Evolutionary conservation across 2,797 vertebrate species (phyloP), one percentile per base, ranked within the genome.

Genomic region (Clarias platycephalus): DNA sequence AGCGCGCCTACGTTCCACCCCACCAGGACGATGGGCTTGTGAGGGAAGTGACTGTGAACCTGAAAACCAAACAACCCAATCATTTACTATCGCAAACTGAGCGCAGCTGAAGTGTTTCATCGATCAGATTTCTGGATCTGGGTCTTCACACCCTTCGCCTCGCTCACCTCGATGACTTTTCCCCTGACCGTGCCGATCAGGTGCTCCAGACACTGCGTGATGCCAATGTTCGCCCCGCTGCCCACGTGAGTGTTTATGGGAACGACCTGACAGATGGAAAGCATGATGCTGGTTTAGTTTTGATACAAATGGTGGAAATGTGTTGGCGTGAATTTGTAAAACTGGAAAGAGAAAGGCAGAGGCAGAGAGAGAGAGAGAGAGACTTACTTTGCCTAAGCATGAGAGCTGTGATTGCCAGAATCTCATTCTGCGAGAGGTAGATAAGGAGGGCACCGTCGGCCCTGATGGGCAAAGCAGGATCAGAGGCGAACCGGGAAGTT

Each of bases 381-480:
- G 44, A 90, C 90, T 8, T 83, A 97, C 98, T 97, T 99, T 99
- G 86, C 98, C 98, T 80, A 99, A 92, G 89, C 98, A 99, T 87
- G 97, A 97, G 28, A 99, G 96, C 92, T 99, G 98, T 0, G 98
- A 98, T 89, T 99, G 97, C 98, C 98, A 99, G 93, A 99, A 99
- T 58, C 97, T 96, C 91, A 98, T 97, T 83, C 98, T 94, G 0
- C 98, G 95, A 1, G 97, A 98, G 13, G 97, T 95, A 74, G 96
- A 95, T 84, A 98, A 95, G 86, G 95, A 89, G 0, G 97, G 95
- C 88, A 94, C 97, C 68, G 96, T 95, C 1, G 97, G 98, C 75
- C 97, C 96, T 0, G 97, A 97, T 26, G 98, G 97, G 10, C 97
- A 96, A 4, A 99, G 95, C 70, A 99, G 94, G 89, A 99, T 98